phyloP scores from a whole-genome alignment of 2,888 invertebrate genomes.

The Coelogynopora nodosa region DNA sequence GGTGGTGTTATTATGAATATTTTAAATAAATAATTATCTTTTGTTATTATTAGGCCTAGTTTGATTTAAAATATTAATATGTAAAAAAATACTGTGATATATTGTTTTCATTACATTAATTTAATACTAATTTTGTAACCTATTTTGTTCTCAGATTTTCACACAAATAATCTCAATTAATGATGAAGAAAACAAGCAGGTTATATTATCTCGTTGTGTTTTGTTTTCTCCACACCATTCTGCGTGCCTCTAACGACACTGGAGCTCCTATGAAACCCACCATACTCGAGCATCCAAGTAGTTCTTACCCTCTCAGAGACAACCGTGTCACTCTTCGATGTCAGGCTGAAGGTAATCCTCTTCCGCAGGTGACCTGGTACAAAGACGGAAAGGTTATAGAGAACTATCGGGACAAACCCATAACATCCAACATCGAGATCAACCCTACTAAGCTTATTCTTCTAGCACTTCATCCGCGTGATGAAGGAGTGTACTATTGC shows the following conservation, averaged over 20 bases:
- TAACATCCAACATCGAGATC: slow-evolving; percentile 23
- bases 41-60: no score
- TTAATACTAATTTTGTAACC: no score
- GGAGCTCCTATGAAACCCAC: not conserved
- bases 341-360: slow-evolving; percentile 52
- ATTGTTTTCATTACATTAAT: no score
- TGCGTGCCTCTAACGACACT: not conserved
- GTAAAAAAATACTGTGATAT: no score
- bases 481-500: slow-evolving; percentile 44
- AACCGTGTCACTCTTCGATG: slow-evolving; percentile 49
- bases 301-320: slow-evolving; percentile 20
- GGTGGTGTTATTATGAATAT: no score
- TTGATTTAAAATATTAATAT: no score
- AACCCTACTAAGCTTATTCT: slow-evolving; percentile 26
- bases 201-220: no score
- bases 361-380: slow-evolving; percentile 52
- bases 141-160: no score
- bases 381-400: slow-evolving; percentile 51
- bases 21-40: no score
- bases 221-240: not conserved
- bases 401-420: slow-evolving; percentile 36
- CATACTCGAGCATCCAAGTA: slow-evolving; percentile 24
- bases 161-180: no score
- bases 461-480: not conserved
- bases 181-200: no score